A percentile compares a stretch with the other conserved stretches of the same genome.
phyloP scores from a whole-genome alignment of 1,140 invertebrate genomes.

The Platyscapa corneri region DNA sequence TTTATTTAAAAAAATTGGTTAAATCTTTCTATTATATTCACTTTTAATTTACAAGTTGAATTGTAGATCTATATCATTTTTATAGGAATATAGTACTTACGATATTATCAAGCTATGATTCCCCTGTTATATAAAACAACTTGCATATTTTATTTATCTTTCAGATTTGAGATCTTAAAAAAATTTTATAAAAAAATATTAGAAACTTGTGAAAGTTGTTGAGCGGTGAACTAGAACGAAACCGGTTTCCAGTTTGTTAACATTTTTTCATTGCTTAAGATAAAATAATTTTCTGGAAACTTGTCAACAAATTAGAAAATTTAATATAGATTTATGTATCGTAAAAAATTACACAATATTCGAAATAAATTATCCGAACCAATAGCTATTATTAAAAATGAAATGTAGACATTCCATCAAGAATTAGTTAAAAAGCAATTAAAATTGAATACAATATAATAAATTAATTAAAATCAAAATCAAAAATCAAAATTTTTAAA shows the following conservation, averaged over 20 bases:
- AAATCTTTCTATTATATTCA: not conserved
- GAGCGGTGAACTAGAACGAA: not conserved
- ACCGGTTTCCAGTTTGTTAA: not conserved
- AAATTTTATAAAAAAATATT: constrained; percentile 8
- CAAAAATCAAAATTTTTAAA: not conserved
- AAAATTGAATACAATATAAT: too few relatives aligned
- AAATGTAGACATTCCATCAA: too few relatives aligned
- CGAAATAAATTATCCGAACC: too few relatives aligned
- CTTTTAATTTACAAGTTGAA: not conserved
- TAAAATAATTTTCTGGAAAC: not conserved
- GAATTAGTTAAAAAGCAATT: too few relatives aligned
- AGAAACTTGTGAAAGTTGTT: not conserved
- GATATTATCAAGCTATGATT: constrained; percentile 5
- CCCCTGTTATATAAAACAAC: not conserved
- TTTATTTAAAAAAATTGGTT: not conserved
- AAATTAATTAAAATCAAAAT: too few relatives aligned
- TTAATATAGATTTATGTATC: not conserved
- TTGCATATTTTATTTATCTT: constrained; percentile 12
- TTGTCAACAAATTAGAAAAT: not conserved
- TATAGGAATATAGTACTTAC: not conserved
- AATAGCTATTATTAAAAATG: too few relatives aligned
- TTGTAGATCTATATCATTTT: not conserved
- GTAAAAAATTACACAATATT: too few relatives aligned
- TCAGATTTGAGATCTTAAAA: constrained; percentile 1
- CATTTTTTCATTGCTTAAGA: not conserved